Evolutionary conservation across 2,797 vertebrate genomes (phyloP).

Genomic region (Muscicapa striata): DNA sequence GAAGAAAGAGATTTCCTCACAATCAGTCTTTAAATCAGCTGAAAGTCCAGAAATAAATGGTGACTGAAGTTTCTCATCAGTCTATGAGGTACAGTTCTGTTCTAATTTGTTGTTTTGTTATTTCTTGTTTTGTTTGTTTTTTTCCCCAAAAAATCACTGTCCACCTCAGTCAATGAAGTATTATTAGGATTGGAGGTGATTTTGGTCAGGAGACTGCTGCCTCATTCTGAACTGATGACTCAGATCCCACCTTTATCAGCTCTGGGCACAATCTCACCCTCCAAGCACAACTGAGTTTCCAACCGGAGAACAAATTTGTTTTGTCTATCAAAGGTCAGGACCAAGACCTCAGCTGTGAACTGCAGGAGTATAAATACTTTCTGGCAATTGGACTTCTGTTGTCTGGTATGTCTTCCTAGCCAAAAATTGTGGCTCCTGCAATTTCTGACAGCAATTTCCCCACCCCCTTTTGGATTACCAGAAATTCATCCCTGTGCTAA

Average conservation of each 20-base stretch:
- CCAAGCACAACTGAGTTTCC: neutral
- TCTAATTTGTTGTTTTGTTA: neutral
- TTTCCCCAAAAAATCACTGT: neutral
- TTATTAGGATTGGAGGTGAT: neutral
- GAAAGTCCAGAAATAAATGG: neutral
- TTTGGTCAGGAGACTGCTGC: conserved; percentile 2
- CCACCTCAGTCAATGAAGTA: neutral
- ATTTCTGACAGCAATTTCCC: neutral
- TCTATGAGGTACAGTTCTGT: neutral
- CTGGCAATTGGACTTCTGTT: conserved; percentile 12
- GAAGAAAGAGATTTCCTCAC: neutral
- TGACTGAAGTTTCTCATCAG: neutral
- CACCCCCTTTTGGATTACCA: conserved; percentile 14
- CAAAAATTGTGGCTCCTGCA: neutral
- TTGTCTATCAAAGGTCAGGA: conserved; percentile 30
- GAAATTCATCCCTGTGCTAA: neutral
- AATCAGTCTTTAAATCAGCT: neutral
- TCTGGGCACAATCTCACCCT: neutral
- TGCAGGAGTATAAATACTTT: conserved; percentile 32
- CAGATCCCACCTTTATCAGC: neutral
- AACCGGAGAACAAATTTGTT: conserved; percentile 19
- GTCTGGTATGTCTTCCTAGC: conserved; percentile 6
- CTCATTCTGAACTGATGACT: neutral
- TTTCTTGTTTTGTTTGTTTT: neutral
- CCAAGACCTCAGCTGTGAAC: conserved; percentile 38